Evolutionary conservation across 1,140 invertebrate genomes (phyloP), one percentile per base, ranked within the genome.

Genomic region (Bombus difficillimus): DNA sequence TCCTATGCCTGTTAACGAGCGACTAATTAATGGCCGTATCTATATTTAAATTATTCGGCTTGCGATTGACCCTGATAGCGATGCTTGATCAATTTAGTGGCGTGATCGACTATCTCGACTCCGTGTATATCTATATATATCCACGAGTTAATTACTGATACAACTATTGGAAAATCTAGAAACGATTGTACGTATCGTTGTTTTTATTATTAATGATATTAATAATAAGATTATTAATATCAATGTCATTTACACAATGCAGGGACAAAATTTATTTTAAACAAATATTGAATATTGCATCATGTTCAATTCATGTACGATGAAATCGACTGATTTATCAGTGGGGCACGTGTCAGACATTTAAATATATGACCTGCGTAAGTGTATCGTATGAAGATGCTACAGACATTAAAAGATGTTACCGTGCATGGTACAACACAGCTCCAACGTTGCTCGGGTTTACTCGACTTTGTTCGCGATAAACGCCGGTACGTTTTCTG

Each of bases 341-440:
- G 47, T 64, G 32, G 47, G 18, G 25, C 37, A 59, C 47, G 69
- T 62, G 43, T 77, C 59, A 39, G 75, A 62, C 75, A 62, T 64
- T 41, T n/a, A 59, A 15, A n/a, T 9, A 62, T 62, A 2, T 39
- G n/a, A 64, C 34, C 25, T 15, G 39, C 37, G 28, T 43, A n/a
- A 25, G 25, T 39, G 64, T 22, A 39, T 43, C 8, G 34, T 59
- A 15, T 15, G 10, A 41, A 76, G 39, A 53, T 2, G 8, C 1
- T 57, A 41, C 12, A 73, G 22, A 32, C 13, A 25, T 57, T 32
- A 59, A 71, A 83, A 86, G 22, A 32, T 32, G 91, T 91, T 93
- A 93, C 92, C 93, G 89, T 69, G 43, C 88, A 92, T 25, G 93
- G 89, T 71, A 86, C 81, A 39, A 92, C 79, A 75, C 89, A 93